phyloP scores from a whole-genome alignment of 2,888 invertebrate species.

The Mythimna pallens region DNA sequence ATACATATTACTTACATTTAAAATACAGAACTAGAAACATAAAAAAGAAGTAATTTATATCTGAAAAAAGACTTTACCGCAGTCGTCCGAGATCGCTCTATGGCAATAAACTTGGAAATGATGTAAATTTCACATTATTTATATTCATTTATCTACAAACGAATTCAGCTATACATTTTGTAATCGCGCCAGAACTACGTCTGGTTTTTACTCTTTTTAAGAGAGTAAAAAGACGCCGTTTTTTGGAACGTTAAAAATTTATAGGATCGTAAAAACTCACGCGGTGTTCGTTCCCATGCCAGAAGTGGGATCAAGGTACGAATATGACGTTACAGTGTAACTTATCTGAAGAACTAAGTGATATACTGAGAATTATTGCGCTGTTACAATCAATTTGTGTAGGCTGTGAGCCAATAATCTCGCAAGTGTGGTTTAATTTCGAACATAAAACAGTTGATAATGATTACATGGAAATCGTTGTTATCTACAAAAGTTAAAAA shows the following conservation, averaged over 20 bases:
- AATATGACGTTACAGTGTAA: slow-evolving; percentile 81
- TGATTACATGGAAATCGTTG: too few species aligned
- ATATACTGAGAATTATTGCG: slow-evolving; percentile 64
- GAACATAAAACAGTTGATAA: too few species aligned
- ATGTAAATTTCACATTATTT: slow-evolving; percentile 62
- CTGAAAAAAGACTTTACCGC: slow-evolving; percentile 24
- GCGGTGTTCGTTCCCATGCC: slow-evolving; percentile 79
- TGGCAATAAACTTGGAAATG: slow-evolving; percentile 46
- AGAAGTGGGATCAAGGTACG: slow-evolving; percentile 74
- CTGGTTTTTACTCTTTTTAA: slow-evolving; percentile 74
- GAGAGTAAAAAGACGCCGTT: slow-evolving; percentile 78
- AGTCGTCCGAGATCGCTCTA: slow-evolving; percentile 34
- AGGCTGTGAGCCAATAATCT: slow-evolving; percentile 18
- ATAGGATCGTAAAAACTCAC: slow-evolving; percentile 85
- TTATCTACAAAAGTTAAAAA: too few species aligned
- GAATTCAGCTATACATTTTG: slow-evolving; percentile 67
- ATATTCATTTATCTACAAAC: slow-evolving; percentile 63
- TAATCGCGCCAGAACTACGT: slow-evolving; percentile 72
- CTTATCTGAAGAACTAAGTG: slow-evolving; percentile 66
- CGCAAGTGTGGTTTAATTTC: too few species aligned
- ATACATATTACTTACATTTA: neutral
- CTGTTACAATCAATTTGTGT: slow-evolving; percentile 36
- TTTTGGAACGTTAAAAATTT: slow-evolving; percentile 88
- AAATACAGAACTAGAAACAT: slow-evolving; percentile 31
- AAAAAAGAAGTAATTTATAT: slow-evolving; percentile 42